Conservation (phyloP, 2,888 invertebrate species). For the Unio delphinus region DNA sequence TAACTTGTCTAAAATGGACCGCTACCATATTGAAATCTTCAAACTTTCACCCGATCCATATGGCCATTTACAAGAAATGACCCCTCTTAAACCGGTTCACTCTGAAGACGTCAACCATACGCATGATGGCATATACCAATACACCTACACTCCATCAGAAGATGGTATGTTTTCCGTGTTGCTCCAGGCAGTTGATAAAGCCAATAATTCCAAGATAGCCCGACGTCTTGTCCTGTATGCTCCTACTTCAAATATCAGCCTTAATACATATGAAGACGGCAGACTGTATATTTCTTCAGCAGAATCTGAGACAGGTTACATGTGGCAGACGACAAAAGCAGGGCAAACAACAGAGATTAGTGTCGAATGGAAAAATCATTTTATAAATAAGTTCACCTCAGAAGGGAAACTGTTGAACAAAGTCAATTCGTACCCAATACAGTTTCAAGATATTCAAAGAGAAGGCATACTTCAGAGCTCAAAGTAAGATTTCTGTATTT, state of each 20-base stretch:
- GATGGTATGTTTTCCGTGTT: conserved; percentile 40
- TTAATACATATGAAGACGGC: conserved; percentile 10
- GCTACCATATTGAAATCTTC: conserved; percentile 35
- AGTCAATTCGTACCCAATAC: conserved; percentile 26
- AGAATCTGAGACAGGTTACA: conserved; percentile 22
- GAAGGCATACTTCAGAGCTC: conserved; percentile 10
- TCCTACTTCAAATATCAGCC: conserved; percentile 20
- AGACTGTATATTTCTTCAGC: conserved; percentile 30
- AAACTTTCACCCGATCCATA: conserved; percentile 18
- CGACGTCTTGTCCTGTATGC: conserved; percentile 43
- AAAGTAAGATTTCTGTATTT: conserved; percentile 7
- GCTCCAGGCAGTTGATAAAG: conserved; percentile 36
- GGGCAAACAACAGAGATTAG: conserved; percentile 7
- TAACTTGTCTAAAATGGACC: conserved; percentile 20
- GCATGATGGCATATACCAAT: not conserved
- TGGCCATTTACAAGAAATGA: conserved; percentile 12
- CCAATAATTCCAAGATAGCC: conserved; percentile 44
- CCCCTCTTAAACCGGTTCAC: conserved; percentile 11
- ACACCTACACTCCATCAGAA: conserved; percentile 19
- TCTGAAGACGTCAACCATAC: conserved; percentile 12
- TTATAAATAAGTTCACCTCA: conserved; percentile 35
- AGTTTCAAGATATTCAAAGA: conserved; percentile 19
- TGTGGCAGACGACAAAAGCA: conserved; percentile 29
- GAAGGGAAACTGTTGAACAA: conserved; percentile 23
- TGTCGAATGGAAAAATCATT: conserved; percentile 32